Evolutionary conservation across 2,888 invertebrate genomes (phyloP).

Genomic region (Phaedon cochleariae): DNA sequence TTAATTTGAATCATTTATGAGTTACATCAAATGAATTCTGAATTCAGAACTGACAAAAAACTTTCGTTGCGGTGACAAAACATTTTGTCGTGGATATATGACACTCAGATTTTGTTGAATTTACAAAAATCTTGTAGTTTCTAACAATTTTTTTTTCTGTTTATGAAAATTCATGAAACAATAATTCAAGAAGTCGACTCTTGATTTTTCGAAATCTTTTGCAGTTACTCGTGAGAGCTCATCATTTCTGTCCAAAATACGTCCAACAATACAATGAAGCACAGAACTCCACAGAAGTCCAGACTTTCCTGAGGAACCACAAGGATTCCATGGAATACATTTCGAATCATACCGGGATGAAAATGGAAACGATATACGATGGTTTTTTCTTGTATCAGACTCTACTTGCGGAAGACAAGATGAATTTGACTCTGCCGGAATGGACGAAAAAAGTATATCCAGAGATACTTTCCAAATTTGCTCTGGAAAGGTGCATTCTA

Average conservation of each 20-base stretch:
- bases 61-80: too few relatives aligned
- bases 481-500: slow-evolving; percentile 58
- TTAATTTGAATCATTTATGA: too few relatives aligned
- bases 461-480: slow-evolving; percentile 48
- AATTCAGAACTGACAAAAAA: too few relatives aligned
- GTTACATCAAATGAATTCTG: too few relatives aligned
- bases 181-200: too few relatives aligned
- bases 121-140: too few relatives aligned
- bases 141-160: too few relatives aligned
- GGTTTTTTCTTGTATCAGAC: slow-evolving; percentile 65
- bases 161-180: too few relatives aligned
- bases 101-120: too few relatives aligned
- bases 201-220: background rate
- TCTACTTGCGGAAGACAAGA: slow-evolving; percentile 70
- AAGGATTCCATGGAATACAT: slow-evolving; percentile 70
- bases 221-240: slow-evolving; percentile 55
- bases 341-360: slow-evolving; percentile 67
- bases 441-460: slow-evolving; percentile 66
- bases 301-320: slow-evolving; percentile 59
- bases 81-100: too few relatives aligned
- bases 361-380: slow-evolving; percentile 64
- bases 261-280: slow-evolving; percentile 43
- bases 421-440: slow-evolving; percentile 61
- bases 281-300: slow-evolving; percentile 9
- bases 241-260: slow-evolving; percentile 55